Conservation (phyloP, 2,797 vertebrate species). For the Distichodus sexfasciatus region DNA sequence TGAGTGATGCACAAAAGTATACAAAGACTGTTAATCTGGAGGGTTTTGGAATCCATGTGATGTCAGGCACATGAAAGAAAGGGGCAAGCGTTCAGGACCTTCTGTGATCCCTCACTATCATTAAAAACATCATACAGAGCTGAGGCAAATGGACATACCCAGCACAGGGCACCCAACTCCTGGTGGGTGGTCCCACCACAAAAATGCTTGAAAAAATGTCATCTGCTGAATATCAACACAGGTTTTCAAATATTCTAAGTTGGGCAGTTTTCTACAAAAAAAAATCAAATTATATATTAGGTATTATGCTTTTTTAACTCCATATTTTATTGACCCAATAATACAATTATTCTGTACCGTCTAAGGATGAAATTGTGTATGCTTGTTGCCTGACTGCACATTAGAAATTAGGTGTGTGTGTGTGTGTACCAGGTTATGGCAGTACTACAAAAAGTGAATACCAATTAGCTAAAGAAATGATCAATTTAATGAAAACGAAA, state of each 20-base stretch:
- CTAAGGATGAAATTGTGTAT: background rate
- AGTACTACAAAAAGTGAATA: too few species aligned
- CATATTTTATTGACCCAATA: too few species aligned
- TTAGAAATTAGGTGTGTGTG: background rate
- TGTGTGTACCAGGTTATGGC: too few species aligned
- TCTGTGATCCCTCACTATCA: slow-evolving; percentile 74
- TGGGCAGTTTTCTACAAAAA: slow-evolving; percentile 3
- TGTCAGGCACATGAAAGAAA: slow-evolving; percentile 72
- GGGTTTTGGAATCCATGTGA: slow-evolving; percentile 64
- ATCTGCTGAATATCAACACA: slow-evolving; percentile 13
- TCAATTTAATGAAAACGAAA: too few species aligned
- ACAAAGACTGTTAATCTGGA: slow-evolving; percentile 69
- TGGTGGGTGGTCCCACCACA: slow-evolving; percentile 70
- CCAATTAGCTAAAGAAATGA: too few species aligned
- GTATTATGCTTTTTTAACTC: background rate
- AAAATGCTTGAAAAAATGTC: slow-evolving; percentile 14
- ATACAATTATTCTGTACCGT: background rate
- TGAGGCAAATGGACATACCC: slow-evolving; percentile 53
- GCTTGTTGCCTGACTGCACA: background rate
- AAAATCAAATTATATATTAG: background rate
- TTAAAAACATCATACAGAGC: slow-evolving; percentile 70
- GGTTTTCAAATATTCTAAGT: slow-evolving; percentile 2
- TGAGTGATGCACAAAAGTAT: slow-evolving; percentile 72
- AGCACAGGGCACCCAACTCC: slow-evolving; percentile 58
- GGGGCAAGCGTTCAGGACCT: slow-evolving; percentile 63